Percentiles rank a stretch among this genome's conserved stretches.
Evolutionary conservation across 2,113 vertebrate species (phyloP).

Genomic region (Charadrius vociferus): DNA sequence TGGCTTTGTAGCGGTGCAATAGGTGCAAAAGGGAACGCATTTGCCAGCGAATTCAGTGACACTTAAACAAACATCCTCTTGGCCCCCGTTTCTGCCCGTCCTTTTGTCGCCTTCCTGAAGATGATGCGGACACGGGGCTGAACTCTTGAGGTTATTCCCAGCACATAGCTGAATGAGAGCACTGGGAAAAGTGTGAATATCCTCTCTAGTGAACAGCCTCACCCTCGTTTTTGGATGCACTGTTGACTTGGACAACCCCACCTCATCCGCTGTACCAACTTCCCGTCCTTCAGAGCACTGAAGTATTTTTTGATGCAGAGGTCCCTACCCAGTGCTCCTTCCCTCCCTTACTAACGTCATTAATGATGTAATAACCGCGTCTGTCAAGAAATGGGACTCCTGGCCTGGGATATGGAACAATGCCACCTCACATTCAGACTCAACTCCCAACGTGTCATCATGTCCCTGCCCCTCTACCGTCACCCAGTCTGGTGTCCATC

Average conservation of each 20-base stretch:
- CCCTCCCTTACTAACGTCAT: not conserved
- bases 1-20: not conserved
- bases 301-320: not conserved
- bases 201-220: constrained; percentile 14
- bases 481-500: not conserved
- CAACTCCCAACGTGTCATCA: not conserved
- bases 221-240: not conserved
- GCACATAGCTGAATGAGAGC: not conserved
- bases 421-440: not conserved
- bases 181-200: constrained; percentile 20
- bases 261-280: not conserved
- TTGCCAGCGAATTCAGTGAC: constrained; percentile 4
- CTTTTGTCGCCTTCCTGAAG: constrained; percentile 64
- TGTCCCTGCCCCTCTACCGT: not conserved
- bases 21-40: not conserved
- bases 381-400: not conserved
- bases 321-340: not conserved
- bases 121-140: not conserved
- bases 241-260: not conserved
- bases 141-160: constrained; percentile 40
- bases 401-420: not conserved
- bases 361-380: not conserved
- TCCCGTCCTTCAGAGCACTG: not conserved
- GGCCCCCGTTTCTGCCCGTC: constrained; percentile 12
- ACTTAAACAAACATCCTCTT: constrained; percentile 60